Conservation (phyloP, 2,888 invertebrate genomes). For the Heterodera filipjevi region DNA sequence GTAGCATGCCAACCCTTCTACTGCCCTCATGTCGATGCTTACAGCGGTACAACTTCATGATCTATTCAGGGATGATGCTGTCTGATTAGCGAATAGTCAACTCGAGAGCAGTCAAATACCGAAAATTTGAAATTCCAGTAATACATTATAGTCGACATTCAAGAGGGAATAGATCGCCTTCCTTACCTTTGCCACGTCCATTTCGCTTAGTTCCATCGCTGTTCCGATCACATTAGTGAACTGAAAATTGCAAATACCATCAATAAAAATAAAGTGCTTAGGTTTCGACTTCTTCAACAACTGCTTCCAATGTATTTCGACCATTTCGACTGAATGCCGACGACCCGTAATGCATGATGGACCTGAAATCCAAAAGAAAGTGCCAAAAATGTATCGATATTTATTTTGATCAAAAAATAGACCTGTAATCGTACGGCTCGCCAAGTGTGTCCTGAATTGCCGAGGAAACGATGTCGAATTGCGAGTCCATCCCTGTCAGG, state of each 20-base stretch:
- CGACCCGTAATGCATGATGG: conserved; percentile 59
- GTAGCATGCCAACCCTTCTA: neutral
- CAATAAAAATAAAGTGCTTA: too few relatives aligned
- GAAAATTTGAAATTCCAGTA: too few relatives aligned
- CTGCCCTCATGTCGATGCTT: conserved; percentile 13
- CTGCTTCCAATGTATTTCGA: conserved; percentile 62
- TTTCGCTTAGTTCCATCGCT: conserved; percentile 58
- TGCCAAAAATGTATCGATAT: neutral
- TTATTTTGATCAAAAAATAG: conserved; percentile 39
- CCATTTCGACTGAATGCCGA: conserved; percentile 64
- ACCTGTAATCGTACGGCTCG: conserved; percentile 63
- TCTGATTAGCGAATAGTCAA: too few relatives aligned
- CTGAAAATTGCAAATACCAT: neutral
- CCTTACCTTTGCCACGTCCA: conserved; percentile 60
- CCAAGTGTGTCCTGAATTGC: conserved; percentile 60
- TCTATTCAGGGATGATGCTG: conserved; percentile 31
- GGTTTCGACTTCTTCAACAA: conserved; percentile 43
- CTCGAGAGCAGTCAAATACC: too few relatives aligned
- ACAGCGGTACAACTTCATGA: conserved; percentile 53
- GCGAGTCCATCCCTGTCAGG: conserved; percentile 49
- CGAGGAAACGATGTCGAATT: conserved; percentile 59
- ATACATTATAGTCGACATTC: too few relatives aligned
- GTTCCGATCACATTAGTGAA: conserved; percentile 63
- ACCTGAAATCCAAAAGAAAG: neutral
- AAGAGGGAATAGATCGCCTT: too few relatives aligned